phyloP scores from a whole-genome alignment of 30 jellyfish, hydroid and myxozoan genomes.

The Hydractinia symbiolongicarpus region DNA sequence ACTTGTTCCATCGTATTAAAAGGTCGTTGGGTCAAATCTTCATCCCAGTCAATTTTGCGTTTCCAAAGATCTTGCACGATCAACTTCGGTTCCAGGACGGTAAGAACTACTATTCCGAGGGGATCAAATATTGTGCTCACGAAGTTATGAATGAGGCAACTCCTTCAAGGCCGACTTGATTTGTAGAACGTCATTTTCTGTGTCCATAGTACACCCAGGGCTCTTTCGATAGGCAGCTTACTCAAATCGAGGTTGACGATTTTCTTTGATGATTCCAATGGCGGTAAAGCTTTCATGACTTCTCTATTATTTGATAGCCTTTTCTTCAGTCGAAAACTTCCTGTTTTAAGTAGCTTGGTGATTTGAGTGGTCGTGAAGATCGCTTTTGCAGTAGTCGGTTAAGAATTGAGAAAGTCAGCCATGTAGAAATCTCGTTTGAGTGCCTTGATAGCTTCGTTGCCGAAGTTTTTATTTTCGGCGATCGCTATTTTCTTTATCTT shows the following conservation, averaged over 20 bases:
- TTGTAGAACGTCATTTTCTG: not conserved
- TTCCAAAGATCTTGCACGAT: slow-evolving; percentile 24
- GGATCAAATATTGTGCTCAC: slow-evolving; percentile 26
- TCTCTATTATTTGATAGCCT: not conserved
- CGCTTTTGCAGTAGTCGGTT: too few relatives aligned
- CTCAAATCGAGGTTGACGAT: not conserved
- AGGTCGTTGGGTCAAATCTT: not conserved
- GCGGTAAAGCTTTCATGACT: not conserved
- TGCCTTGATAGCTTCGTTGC: too few relatives aligned
- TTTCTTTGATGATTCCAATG: not conserved
- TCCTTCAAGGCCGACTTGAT: not conserved
- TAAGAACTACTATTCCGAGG: slow-evolving; percentile 7
- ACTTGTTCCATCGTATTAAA: not conserved
- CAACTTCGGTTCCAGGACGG: slow-evolving; percentile 20
- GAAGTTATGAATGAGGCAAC: not conserved
- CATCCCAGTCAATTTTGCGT: slow-evolving; percentile 15
- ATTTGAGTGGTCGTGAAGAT: too few relatives aligned
- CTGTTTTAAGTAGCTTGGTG: not conserved
- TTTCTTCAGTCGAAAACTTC: slow-evolving; percentile 20
- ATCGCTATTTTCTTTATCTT: not conserved
- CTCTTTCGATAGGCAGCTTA: slow-evolving; percentile 1
- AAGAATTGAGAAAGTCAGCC: too few relatives aligned
- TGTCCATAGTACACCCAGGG: slow-evolving; percentile 13
- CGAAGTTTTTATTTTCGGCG: too few relatives aligned
- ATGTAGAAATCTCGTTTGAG: too few relatives aligned